Evolutionary conservation across 2,113 vertebrate species (phyloP).

Genomic region (Nerophis lumbriciformis): DNA sequence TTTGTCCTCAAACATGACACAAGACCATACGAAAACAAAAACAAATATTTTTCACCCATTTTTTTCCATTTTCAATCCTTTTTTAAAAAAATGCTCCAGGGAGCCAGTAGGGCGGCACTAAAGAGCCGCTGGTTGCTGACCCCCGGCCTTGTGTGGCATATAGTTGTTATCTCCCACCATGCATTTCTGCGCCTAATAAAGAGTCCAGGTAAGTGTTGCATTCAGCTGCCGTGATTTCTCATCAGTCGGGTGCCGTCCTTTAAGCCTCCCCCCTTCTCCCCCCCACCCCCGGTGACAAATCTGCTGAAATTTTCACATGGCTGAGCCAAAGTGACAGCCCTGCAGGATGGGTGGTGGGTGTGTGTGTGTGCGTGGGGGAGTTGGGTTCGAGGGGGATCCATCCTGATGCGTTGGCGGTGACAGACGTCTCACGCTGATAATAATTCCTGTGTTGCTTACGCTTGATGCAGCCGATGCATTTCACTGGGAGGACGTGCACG

Average conservation of each 20-base stretch:
- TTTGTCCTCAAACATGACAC: too few species aligned
- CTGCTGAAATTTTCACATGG: constrained; percentile 46
- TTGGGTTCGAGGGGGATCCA: constrained; percentile 19
- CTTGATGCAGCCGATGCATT: constrained; percentile 28
- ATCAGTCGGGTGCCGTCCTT: constrained; percentile 53
- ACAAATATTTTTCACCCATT: too few species aligned
- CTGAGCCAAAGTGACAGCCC: constrained; percentile 44
- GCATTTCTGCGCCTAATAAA: not conserved
- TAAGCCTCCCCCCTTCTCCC: constrained; percentile 19
- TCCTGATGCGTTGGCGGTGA: constrained; percentile 41
- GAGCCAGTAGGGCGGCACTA: too few species aligned
- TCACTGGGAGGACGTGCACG: constrained; percentile 24
- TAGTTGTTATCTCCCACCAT: too few species aligned
- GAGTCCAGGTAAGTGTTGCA: not conserved
- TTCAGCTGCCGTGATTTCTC: constrained; percentile 29
- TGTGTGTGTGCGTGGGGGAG: too few species aligned
- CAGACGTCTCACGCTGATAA: constrained; percentile 57
- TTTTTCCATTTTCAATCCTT: too few species aligned
- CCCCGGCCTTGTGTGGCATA: too few species aligned
- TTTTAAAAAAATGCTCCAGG: too few species aligned
- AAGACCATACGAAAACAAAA: too few species aligned
- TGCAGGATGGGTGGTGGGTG: constrained; percentile 18
- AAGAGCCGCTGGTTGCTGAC: too few species aligned
- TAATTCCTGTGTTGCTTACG: constrained; percentile 45
- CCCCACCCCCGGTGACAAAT: constrained; percentile 56